A percentile compares a stretch with the other conserved stretches of the same genome.
Evolutionary conservation across 2,113 vertebrate genomes (phyloP).

Genomic region (Myxocyprinus asiaticus): DNA sequence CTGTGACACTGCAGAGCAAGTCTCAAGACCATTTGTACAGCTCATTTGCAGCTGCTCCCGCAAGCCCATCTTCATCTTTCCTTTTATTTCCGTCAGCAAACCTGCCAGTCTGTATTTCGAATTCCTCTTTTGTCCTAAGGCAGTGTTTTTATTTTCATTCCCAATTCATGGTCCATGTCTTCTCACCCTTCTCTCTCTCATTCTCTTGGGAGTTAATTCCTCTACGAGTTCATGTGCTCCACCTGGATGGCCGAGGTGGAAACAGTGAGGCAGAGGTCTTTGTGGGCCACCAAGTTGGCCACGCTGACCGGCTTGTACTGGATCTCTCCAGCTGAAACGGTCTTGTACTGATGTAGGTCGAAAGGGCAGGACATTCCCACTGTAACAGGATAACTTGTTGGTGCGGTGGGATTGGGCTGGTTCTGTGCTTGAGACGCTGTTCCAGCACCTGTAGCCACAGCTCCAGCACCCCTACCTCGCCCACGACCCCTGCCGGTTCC

Average conservation of each 20-base stretch:
- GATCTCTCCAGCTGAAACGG: conserved; percentile 78
- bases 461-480: conserved; percentile 70
- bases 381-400: conserved; percentile 71
- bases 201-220: not conserved
- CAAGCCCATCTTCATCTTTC: not conserved
- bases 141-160: conserved; percentile 25
- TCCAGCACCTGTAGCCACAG: conserved; percentile 69
- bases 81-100: not conserved
- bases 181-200: not conserved
- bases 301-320: conserved; percentile 79
- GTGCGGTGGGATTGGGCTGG: conserved; percentile 79
- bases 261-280: conserved; percentile 98
- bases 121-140: conserved; percentile 35
- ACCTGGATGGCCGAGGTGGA: conserved; percentile 88
- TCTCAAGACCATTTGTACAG: not conserved
- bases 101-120: conserved; percentile 10
- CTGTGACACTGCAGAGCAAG: conserved; percentile 30
- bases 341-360: conserved; percentile 97
- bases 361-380: conserved; percentile 85
- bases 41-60: not conserved
- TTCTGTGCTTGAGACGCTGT: conserved; percentile 57
- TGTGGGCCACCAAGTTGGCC: conserved; percentile 82
- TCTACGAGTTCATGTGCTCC: conserved; percentile 80
- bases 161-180: conserved; percentile 8
- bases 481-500: conserved; percentile 18